Evolutionary conservation across 2,888 invertebrate species (phyloP).

Genomic region (Onchidella celtica): DNA sequence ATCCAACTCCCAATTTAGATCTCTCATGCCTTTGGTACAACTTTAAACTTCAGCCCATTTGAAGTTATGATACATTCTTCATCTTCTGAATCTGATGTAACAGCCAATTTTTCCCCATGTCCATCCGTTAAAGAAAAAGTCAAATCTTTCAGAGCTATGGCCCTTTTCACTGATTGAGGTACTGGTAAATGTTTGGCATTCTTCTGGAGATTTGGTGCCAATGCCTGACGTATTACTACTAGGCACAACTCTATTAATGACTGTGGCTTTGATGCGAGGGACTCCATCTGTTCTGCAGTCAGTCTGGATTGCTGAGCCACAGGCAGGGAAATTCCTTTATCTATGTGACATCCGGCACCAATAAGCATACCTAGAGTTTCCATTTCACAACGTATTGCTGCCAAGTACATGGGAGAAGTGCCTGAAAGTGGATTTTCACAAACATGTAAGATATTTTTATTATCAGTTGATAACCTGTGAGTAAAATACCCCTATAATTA

Average conservation of each 20-base stretch:
- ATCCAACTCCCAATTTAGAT: too few relatives aligned
- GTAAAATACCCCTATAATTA: not conserved
- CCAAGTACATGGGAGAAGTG: constrained; percentile 63
- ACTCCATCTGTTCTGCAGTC: not conserved
- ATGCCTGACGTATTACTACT: not conserved
- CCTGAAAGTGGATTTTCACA: constrained; percentile 1
- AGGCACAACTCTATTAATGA: constrained; percentile 2
- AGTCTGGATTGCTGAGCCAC: constrained; percentile 30
- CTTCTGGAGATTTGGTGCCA: constrained; percentile 30
- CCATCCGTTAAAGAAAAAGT: not conserved
- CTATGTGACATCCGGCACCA: constrained; percentile 66
- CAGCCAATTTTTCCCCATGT: too few relatives aligned
- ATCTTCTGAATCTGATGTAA: too few relatives aligned
- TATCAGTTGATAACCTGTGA: not conserved
- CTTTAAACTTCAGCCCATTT: too few relatives aligned
- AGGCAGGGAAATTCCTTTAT: constrained; percentile 59
- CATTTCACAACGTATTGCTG: constrained; percentile 62
- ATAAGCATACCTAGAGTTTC: constrained; percentile 63
- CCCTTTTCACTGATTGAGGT: constrained; percentile 10
- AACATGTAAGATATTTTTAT: not conserved
- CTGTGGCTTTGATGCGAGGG: not conserved
- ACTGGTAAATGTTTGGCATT: constrained; percentile 2
- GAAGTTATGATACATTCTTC: too few relatives aligned
- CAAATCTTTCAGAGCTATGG: constrained; percentile 10
- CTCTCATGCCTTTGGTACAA: too few relatives aligned